Conservation (phyloP, 2,888 invertebrate genomes). For the Capitulum mitella region DNA sequence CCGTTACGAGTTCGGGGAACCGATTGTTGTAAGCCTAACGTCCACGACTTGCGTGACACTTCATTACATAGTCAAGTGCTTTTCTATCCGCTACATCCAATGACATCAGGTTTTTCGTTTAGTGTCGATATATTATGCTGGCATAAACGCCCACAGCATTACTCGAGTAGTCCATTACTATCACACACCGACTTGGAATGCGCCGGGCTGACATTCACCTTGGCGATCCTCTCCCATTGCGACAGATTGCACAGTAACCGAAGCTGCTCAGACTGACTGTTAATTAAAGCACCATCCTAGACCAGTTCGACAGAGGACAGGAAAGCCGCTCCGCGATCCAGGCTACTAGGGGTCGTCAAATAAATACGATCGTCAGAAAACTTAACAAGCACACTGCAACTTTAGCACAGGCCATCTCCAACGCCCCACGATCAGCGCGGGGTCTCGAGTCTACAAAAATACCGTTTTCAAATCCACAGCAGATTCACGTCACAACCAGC, state of each 20-base stretch:
- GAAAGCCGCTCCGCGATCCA: background rate
- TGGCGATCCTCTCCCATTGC: too few species aligned
- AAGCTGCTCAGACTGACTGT: background rate
- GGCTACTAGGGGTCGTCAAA: background rate
- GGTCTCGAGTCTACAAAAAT: background rate
- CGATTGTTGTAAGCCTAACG: too few species aligned
- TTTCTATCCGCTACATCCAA: too few species aligned
- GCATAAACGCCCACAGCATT: too few species aligned
- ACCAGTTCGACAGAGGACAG: background rate
- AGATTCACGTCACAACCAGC: background rate
- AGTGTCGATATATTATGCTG: too few species aligned
- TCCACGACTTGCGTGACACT: too few species aligned
- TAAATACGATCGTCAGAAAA: slow-evolving; percentile 1
- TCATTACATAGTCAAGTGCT: too few species aligned
- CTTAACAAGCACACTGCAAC: slow-evolving; percentile 1
- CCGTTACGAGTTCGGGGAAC: too few species aligned
- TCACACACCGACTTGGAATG: too few species aligned
- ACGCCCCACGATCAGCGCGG: background rate
- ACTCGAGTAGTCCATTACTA: too few species aligned
- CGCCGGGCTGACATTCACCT: too few species aligned
- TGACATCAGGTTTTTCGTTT: too few species aligned
- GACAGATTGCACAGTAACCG: background rate
- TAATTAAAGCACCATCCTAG: background rate
- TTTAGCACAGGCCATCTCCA: background rate
- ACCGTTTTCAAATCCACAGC: background rate